Base-by-base conservation (phyloP, 2,113 vertebrate genomes). In the Porphyrio hochstetteri region DNA sequence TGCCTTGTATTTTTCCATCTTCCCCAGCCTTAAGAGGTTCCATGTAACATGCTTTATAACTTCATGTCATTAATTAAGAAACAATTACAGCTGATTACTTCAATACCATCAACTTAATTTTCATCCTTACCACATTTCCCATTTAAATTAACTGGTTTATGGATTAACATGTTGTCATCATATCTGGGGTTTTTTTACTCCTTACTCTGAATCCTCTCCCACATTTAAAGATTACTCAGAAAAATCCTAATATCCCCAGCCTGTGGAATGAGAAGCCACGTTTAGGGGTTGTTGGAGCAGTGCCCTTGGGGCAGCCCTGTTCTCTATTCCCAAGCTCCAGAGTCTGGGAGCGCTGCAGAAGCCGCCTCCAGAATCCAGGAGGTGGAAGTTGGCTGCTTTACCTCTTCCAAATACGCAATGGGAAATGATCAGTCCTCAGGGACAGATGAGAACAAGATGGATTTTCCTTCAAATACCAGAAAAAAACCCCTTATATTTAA, bases 11-110 rank as follows among this genome's bases (percentile, higher is more conserved):
- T 96, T 86, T 88, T 89, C 92, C 69, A 42, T 94, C 64, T 91
- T 38, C 40, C 36, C n/a, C 60, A 60, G 53, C 80, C 53, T 86
- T 79, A 82, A 94, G 81, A 93, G 67, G 53, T n/a, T 92, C 76
- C 12, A 1, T 82, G 74, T 86, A 79, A 68, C 57, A 50, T 0
- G 3, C 88, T 93, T 93, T 93, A 57, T 53, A 79, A 48, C 90
- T 92, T 91, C 9, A 4, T 93, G 90, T 76, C 72, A 20, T 93
- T 94, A 93, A 94, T 96, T 97, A 96, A 91, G 84, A 94, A 94
- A 96, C 76, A 94, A 92, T 94, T 95, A 81, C 42, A 86, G 35
- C 80, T 86, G 80, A 95, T 93, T 72, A 64, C 72, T 96, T 94
- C 95, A 91, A 59, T 93, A 31, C 93, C 74, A 76, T 92, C 69